A percentile compares a stretch with the other conserved stretches of the same genome.
phyloP scores from a whole-genome alignment of 2,113 vertebrate species.

The Hypomesus transpacificus region DNA sequence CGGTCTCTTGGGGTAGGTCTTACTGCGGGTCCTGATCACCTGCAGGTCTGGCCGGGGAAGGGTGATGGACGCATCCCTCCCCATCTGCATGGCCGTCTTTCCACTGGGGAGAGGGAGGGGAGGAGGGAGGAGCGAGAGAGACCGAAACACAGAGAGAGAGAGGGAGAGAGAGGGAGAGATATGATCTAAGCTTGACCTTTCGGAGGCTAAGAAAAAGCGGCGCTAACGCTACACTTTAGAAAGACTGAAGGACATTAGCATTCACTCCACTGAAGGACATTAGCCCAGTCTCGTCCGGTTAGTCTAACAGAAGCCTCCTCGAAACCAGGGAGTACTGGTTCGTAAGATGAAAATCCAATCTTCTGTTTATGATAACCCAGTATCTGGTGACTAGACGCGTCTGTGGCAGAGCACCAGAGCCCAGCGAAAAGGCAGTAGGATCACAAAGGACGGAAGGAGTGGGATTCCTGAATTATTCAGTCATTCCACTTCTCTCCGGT shows the following conservation, averaged over 20 bases:
- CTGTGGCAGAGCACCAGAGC: no score
- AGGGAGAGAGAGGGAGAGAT: neutral
- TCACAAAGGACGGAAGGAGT: neutral
- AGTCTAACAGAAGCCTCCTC: no score
- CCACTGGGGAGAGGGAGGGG: constrained; percentile 61
- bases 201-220: neutral
- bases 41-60: constrained; percentile 79
- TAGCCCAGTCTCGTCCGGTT: no score
- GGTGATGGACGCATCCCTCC: constrained; percentile 73
- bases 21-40: constrained; percentile 80
- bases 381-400: no score
- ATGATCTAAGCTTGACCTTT: constrained; percentile 1
- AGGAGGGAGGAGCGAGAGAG: neutral
- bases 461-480: constrained; percentile 22
- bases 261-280: no score
- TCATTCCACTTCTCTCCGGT: neutral
- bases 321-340: no score
- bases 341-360: no score
- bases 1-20: constrained; percentile 83
- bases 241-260: no score
- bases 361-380: no score
- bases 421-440: neutral
- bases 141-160: neutral
- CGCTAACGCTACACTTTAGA: no score
- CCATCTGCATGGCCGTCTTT: constrained; percentile 78